Evolutionary conservation across 2,888 invertebrate species (phyloP), one percentile per base, ranked within the genome.

Genomic region (Trichogramma evanescens): DNA sequence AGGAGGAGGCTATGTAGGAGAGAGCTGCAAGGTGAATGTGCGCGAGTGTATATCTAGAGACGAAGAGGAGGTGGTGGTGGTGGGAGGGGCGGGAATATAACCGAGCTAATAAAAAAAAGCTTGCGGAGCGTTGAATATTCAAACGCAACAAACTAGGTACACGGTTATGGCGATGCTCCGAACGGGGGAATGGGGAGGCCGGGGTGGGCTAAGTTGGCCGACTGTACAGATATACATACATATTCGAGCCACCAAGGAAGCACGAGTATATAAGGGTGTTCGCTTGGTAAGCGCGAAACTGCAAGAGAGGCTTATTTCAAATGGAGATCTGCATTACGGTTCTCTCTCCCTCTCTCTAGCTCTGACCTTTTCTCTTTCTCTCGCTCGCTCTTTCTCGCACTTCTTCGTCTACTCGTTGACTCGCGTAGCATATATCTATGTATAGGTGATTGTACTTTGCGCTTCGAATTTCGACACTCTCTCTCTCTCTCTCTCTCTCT

Each of bases 61-160:
- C 42, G 55, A 42, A 58, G 63, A 59, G 66, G 26, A 26, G 68
- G 66, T 58, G 66, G 65, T 26, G 26, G 26, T 26, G 26, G 26
- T 26, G 26, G 26, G 26, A 26, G 2, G 26, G 26, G 26, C 26
- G 26, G 26, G 26, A 26, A 26, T 26, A 26, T 69, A 67, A 70
- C 68, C 73, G 66, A 66, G 76, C 75, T 76, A 77, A 76, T 76
- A 76, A 75, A 74, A 73, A 71, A 68, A 68, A 71, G 72, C 69
- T 73, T 55, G 64, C 59, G 58, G n/a, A 70, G 67, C 70, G 74
- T 73, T 77, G 77, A 77, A 77, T 77, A 77, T 77, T 77, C 77
- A 77, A 74, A 73, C 75, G 75, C 74, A 77, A 76, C 76, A 76
- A 77, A 76, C 76, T 77, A 77, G 77, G 76, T 76, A 73, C 75